Conservation (phyloP, 2,888 invertebrate genomes). For the Disparrhopalites patrizii region DNA sequence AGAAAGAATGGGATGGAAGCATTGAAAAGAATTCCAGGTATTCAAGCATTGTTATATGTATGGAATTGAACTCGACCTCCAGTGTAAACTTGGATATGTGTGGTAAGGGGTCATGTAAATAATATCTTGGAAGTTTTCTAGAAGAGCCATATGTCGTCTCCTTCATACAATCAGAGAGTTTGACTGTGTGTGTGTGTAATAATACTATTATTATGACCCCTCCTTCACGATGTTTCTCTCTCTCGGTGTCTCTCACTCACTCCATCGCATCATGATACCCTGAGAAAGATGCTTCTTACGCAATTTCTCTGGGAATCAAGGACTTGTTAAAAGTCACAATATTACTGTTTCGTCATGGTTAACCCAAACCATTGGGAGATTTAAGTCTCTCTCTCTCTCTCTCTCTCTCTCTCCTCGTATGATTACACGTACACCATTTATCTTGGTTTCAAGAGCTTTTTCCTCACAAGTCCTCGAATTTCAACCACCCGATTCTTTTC, state of each 20-base stretch:
- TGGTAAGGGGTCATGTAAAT: background rate
- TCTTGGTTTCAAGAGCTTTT: background rate
- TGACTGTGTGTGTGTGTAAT: background rate
- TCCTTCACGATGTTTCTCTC: too few relatives aligned
- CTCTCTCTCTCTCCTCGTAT: background rate
- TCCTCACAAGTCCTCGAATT: slow-evolving; percentile 9
- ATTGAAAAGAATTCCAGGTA: background rate
- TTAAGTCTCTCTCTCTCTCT: too few relatives aligned
- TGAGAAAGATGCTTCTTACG: background rate
- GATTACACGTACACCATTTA: background rate
- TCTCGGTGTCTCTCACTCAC: too few relatives aligned
- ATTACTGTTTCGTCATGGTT: slow-evolving; percentile 10
- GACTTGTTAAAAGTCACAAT: background rate
- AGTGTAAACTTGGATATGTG: too few relatives aligned
- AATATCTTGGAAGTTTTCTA: background rate
- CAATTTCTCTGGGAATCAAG: background rate
- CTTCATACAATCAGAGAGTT: background rate
- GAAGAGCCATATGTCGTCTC: background rate
- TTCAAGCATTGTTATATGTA: background rate
- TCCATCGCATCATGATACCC: too few relatives aligned
- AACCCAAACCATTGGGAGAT: slow-evolving; percentile 9
- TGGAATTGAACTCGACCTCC: background rate
- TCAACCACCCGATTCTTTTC: background rate
- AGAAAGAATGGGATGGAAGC: background rate
- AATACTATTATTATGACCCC: too few relatives aligned